These are phyloP conservation scores for Trialeurodes vaporariorum DNA, from an alignment of 1,140 invertebrate genomes.

Conservation along the genomic window DNA sequence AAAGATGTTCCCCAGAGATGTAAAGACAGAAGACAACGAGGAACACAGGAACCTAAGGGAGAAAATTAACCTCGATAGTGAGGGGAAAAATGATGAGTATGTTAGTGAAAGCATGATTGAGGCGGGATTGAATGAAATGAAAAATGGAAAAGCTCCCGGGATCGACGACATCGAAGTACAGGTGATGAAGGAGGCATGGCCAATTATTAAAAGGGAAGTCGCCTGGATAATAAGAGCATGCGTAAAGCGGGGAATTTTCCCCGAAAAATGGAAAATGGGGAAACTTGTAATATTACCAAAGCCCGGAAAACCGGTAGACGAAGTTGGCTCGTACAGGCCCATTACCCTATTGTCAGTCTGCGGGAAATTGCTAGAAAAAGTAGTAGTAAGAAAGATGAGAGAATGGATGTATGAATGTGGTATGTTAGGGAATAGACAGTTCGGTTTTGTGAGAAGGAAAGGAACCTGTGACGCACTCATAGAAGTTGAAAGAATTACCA, in stretches of 20 bases:
- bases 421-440: background rate
- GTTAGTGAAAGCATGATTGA: too few relatives aligned
- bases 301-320: slow-evolving; percentile 12
- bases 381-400: background rate
- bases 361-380: slow-evolving; percentile 20
- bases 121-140: too few relatives aligned
- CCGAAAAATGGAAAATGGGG: background rate
- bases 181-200: background rate
- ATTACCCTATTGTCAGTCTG: slow-evolving; percentile 19
- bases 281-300: slow-evolving; percentile 16
- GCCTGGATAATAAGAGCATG: background rate
- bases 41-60: background rate
- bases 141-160: background rate
- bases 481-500: background rate
- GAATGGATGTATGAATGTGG: background rate
- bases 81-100: background rate
- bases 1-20: background rate
- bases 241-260: background rate
- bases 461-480: slow-evolving; percentile 22
- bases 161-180: background rate
- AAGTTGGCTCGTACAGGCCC: slow-evolving; percentile 18
- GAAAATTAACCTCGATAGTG: background rate
- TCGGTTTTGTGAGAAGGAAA: background rate
- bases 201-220: background rate
- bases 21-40: background rate